Conservation (phyloP, 2,888 invertebrate genomes). For the Hololepta plana region DNA sequence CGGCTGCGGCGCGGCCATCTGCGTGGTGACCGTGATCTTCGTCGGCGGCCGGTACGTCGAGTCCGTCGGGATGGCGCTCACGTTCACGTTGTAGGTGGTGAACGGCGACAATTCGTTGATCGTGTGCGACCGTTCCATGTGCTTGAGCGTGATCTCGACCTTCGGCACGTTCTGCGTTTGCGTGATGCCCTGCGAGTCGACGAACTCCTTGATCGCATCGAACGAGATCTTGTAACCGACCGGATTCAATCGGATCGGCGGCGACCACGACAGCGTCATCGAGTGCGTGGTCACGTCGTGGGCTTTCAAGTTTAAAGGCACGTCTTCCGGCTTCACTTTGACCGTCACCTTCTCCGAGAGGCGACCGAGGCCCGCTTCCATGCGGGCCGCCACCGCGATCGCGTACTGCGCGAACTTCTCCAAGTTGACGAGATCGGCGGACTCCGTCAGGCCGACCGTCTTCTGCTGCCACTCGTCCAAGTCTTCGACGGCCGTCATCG, state of each 20-base stretch:
- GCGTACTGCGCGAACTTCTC: constrained; percentile 86
- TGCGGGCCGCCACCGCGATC: constrained; percentile 73
- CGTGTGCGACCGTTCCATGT: constrained; percentile 50
- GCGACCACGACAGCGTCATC: constrained; percentile 82
- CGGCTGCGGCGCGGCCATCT: constrained; percentile 91
- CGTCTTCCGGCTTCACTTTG: constrained; percentile 83
- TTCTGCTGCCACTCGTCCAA: constrained; percentile 83
- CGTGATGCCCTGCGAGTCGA: constrained; percentile 83
- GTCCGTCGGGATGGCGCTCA: constrained; percentile 75
- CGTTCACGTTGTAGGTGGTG: constrained; percentile 87
- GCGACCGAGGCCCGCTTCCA: constrained; percentile 63
- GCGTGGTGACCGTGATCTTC: constrained; percentile 84
- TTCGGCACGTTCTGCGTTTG: constrained; percentile 69
- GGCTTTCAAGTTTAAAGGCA: constrained; percentile 72
- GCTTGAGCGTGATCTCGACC: constrained; percentile 52
- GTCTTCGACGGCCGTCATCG: constrained; percentile 85
- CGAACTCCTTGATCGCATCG: constrained; percentile 84
- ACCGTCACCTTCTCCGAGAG: constrained; percentile 53
- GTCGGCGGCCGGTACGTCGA: constrained; percentile 65
- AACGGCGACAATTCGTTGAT: constrained; percentile 83
- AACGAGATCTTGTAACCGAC: constrained; percentile 79
- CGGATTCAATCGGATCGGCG: constrained; percentile 76
- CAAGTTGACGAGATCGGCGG: constrained; percentile 73
- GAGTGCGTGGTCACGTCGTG: constrained; percentile 86
- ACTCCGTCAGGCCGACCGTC: constrained; percentile 69